Conservation (phyloP, 2,797 vertebrate genomes). For the Acipenser ruthenus region DNA sequence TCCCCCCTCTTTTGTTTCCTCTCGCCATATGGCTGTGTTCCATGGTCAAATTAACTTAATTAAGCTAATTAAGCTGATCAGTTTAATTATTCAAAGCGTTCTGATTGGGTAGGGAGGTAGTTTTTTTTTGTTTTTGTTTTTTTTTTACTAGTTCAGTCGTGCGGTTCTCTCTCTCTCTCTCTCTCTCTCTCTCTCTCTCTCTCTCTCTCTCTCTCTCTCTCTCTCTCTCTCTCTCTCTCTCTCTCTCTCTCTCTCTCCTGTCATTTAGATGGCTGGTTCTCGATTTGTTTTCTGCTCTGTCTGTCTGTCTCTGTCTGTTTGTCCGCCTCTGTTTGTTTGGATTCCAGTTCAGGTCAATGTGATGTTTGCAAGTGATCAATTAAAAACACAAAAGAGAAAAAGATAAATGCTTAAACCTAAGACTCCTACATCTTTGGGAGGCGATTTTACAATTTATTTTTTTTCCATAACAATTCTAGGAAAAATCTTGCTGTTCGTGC, state of each 20-base stretch:
- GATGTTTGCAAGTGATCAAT: no score
- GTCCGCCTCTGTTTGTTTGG: no score
- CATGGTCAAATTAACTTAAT: constrained; percentile 82
- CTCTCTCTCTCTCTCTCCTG: constrained; percentile 44
- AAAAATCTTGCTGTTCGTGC: no score
- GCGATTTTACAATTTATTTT: no score
- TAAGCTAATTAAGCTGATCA: constrained; percentile 84
- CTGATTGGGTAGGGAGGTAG: constrained; percentile 62
- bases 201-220: constrained; percentile 27
- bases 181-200: constrained; percentile 22
- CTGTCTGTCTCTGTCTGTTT: no score
- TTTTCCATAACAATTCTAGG: no score
- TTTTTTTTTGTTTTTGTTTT: background rate
- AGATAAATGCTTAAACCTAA: no score
- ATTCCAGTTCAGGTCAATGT: no score
- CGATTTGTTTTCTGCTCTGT: no score
- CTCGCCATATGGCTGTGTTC: constrained; percentile 73
- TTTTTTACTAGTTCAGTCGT: constrained; percentile 6
- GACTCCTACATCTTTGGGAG: no score
- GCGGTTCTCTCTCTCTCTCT: constrained; percentile 14
- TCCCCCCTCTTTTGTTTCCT: constrained; percentile 75
- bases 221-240: constrained; percentile 22
- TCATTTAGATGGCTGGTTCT: no score
- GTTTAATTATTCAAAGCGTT: constrained; percentile 80
- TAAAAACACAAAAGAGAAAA: no score